Conservation (phyloP, 2,113 vertebrate species). For the Apus apus region DNA sequence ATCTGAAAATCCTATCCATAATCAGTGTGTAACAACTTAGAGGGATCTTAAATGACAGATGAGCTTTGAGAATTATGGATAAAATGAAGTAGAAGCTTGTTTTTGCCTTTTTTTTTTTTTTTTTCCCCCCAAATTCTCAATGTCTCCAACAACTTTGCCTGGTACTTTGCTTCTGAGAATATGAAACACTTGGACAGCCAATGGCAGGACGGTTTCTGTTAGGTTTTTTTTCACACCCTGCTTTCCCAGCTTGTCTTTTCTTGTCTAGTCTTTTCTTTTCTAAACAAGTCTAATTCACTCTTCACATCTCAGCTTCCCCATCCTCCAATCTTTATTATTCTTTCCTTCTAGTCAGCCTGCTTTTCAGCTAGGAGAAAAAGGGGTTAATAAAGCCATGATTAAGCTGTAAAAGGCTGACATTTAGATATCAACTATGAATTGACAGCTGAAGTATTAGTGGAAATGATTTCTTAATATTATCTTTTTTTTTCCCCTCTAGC, state of each 20-base stretch:
- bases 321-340: slow-evolving; percentile 24
- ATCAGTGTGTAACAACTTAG: neutral
- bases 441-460: slow-evolving; percentile 16
- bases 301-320: slow-evolving; percentile 20
- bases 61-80: slow-evolving; percentile 23
- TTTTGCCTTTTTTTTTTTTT: neutral
- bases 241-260: slow-evolving; percentile 72
- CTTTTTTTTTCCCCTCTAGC: neutral
- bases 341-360: slow-evolving; percentile 26
- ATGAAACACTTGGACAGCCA: slow-evolving; percentile 25
- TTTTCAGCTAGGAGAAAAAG: slow-evolving; percentile 28
- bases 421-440: slow-evolving; percentile 52
- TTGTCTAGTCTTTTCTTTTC: slow-evolving; percentile 56
- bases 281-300: slow-evolving; percentile 36
- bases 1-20: slow-evolving; percentile 7
- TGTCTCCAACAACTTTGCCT: slow-evolving; percentile 14
- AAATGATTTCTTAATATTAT: slow-evolving; percentile 1
- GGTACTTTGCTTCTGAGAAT: slow-evolving; percentile 23
- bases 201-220: neutral
- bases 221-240: slow-evolving; percentile 68
- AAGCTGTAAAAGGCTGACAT: slow-evolving; percentile 64
- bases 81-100: neutral
- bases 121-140: neutral
- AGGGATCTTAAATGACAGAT: slow-evolving; percentile 35
- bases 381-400: slow-evolving; percentile 67